phyloP scores from a whole-genome alignment of 2,888 invertebrate genomes.

The Chrysolina oricalcia region DNA sequence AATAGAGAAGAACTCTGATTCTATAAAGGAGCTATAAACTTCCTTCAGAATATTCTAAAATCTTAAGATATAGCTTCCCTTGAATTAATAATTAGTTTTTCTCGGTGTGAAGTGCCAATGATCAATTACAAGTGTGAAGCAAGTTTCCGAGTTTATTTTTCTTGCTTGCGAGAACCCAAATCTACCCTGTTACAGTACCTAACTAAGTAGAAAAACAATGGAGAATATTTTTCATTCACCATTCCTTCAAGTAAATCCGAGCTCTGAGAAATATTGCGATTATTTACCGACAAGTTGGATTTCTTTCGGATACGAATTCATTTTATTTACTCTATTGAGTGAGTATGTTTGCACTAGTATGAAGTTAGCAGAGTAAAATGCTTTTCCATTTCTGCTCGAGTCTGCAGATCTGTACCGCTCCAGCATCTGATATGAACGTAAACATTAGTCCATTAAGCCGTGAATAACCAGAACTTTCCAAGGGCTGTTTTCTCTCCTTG shows the following conservation, averaged over 20 bases:
- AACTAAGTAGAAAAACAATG: background rate
- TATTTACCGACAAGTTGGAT: constrained; percentile 49
- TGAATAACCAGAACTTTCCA: constrained; percentile 55
- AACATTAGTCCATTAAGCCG: constrained; percentile 65
- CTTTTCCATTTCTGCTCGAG: constrained; percentile 55
- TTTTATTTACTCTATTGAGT: constrained; percentile 59
- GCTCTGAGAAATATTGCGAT: constrained; percentile 48
- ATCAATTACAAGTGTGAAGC: too few species aligned
- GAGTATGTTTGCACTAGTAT: constrained; percentile 57
- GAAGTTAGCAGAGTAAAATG: constrained; percentile 58
- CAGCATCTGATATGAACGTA: constrained; percentile 66
- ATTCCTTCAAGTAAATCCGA: constrained; percentile 47
- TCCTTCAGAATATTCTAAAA: too few species aligned
- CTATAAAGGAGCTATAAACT: too few species aligned
- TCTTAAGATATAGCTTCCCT: too few species aligned
- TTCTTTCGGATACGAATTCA: constrained; percentile 52
- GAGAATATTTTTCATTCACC: constrained; percentile 30
- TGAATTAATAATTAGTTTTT: too few species aligned
- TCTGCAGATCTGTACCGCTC: constrained; percentile 53
- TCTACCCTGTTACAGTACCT: too few species aligned
- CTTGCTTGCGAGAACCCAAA: too few species aligned
- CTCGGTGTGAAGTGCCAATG: too few species aligned
- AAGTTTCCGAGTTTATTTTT: too few species aligned
- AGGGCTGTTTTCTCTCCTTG: constrained; percentile 34
- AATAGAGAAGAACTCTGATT: too few species aligned